These are phyloP conservation scores for Dorcus parallelipipedus DNA, from an alignment of 2,888 invertebrate species.

Conservation along the genomic window DNA sequence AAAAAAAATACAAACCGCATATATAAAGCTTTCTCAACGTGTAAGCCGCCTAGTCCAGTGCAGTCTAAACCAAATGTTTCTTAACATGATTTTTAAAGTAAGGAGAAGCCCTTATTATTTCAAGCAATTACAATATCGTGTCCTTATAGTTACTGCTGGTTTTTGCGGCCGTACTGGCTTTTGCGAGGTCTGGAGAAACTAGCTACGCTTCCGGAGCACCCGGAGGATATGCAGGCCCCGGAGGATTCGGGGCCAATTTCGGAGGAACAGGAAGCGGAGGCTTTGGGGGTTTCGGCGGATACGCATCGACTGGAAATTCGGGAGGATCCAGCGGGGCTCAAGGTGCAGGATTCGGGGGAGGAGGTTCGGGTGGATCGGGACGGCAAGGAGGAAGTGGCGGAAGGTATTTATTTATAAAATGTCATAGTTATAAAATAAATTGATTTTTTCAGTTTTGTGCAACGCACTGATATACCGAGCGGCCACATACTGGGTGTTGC, in stretches of 20 bases:
- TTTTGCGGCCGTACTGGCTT: not conserved
- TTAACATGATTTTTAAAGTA: no score
- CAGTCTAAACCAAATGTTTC: no score
- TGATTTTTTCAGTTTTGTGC: conserved; percentile 1
- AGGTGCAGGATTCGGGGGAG: not conserved
- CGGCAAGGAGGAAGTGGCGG: not conserved
- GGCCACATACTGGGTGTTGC: conserved; percentile 5
- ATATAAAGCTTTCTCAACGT: no score
- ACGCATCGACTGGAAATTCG: conserved; percentile 8
- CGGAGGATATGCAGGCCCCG: conserved; percentile 13
- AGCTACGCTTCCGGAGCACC: not conserved
- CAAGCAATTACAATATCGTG: not conserved
- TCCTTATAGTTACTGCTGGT: not conserved
- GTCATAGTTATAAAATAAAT: not conserved
- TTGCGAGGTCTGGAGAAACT: not conserved
- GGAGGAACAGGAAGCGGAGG: conserved; percentile 13
- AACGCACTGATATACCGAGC: conserved; percentile 10
- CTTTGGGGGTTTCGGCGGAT: conserved; percentile 11
- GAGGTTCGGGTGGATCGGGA: not conserved
- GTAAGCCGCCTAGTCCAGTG: no score
- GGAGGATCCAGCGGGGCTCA: conserved; percentile 3
- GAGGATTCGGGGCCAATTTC: conserved; percentile 12
- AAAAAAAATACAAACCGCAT: no score
- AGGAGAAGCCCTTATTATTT: no score
- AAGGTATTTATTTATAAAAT: not conserved